Conservation (phyloP, 2,888 invertebrate genomes). For the Eurytoma californica region DNA sequence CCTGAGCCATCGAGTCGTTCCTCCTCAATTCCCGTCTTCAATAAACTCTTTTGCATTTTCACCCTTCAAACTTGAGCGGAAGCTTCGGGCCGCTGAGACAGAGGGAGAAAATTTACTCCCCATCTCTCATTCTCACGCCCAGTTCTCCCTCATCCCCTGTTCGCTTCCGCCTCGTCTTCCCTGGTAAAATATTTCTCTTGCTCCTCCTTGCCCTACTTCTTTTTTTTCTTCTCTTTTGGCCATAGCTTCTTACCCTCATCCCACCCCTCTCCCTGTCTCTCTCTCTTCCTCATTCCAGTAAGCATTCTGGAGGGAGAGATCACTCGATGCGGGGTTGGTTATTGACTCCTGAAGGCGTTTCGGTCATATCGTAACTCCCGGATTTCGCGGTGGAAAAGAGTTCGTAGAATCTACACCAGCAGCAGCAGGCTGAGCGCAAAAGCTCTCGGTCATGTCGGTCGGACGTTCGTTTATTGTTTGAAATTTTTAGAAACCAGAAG, state of each 20-base stretch:
- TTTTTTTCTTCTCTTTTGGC: constrained; percentile 11
- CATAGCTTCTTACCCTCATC: constrained; percentile 38
- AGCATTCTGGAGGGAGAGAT: constrained; percentile 62
- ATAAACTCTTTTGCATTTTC: constrained; percentile 50
- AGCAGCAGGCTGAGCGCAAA: not conserved
- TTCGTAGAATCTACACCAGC: constrained; percentile 37
- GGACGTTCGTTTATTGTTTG: constrained; percentile 10
- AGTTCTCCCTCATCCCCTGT: constrained; percentile 25
- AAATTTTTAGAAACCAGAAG: constrained; percentile 32
- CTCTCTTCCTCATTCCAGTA: constrained; percentile 32
- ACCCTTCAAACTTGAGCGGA: constrained; percentile 53
- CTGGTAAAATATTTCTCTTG: not conserved
- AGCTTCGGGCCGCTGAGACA: constrained; percentile 49
- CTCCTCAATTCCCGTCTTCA: constrained; percentile 28
- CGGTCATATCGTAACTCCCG: constrained; percentile 57
- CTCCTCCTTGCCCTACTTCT: not conserved
- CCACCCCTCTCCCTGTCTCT: constrained; percentile 14
- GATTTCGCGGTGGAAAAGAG: constrained; percentile 58
- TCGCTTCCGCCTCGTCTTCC: constrained; percentile 22
- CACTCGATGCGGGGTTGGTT: constrained; percentile 62
- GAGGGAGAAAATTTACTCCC: not conserved
- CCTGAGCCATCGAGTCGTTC: not conserved
- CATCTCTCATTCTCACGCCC: constrained; percentile 30
- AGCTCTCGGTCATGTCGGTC: not conserved
- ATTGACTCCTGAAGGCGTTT: constrained; percentile 64